phyloP scores from a whole-genome alignment of 2,113 vertebrate genomes.

The Lycaon pictus region DNA sequence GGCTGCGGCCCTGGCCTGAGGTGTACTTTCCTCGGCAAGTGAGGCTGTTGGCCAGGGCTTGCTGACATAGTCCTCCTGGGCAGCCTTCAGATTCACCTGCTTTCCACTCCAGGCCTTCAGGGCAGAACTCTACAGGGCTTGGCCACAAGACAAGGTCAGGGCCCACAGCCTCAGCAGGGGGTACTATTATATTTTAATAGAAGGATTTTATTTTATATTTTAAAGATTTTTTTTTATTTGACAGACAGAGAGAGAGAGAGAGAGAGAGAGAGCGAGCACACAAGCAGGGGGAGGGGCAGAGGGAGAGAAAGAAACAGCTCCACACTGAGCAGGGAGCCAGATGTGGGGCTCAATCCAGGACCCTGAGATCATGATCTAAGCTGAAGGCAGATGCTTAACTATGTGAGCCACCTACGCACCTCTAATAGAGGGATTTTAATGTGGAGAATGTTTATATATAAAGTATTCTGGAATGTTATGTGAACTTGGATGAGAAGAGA shows the following conservation, averaged over 20 bases:
- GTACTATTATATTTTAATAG: conserved; percentile 79
- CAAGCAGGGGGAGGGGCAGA: no score
- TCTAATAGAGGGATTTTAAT: background rate
- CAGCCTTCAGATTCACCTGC: conserved; percentile 93
- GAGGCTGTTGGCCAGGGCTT: conserved; percentile 92
- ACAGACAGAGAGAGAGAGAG: no score
- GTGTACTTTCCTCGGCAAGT: conserved; percentile 92
- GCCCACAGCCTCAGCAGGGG: conserved; percentile 93
- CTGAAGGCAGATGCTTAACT: no score
- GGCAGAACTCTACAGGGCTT: conserved; percentile 94
- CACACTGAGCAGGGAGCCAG: no score
- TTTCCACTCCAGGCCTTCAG: conserved; percentile 94
- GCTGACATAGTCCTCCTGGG: conserved; percentile 94
- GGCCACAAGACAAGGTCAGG: conserved; percentile 94
- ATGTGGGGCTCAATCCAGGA: no score
- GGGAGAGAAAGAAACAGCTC: no score
- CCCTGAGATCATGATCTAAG: no score
- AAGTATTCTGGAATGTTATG: background rate
- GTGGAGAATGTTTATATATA: background rate
- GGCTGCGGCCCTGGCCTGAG: conserved; percentile 87
- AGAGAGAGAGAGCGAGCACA: no score
- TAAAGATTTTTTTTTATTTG: no score
- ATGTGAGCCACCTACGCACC: no score
- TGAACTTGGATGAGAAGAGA: background rate
- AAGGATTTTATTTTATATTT: background rate